A percentile compares a stretch with the other conserved stretches of the same genome.
These are phyloP conservation scores for Cichladusa arquata DNA, from an alignment of 2,113 vertebrate genomes.

Conservation along the genomic window DNA sequence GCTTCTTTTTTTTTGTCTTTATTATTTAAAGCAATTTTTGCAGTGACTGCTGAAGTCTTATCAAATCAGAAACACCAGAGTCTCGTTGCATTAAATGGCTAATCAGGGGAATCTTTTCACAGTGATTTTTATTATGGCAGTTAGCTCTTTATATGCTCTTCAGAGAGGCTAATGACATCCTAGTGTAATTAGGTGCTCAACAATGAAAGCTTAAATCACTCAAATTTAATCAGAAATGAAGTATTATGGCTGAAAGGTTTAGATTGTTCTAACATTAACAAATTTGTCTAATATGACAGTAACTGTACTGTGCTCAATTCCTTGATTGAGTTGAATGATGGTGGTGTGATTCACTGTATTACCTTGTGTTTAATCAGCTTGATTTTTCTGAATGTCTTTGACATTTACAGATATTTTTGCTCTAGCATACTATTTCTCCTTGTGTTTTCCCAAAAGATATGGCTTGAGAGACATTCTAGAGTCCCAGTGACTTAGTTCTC, in stretches of 20 bases:
- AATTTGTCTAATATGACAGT: neutral
- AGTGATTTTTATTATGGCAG: neutral
- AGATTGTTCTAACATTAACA: neutral
- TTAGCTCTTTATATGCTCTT: neutral
- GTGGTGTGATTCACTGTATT: neutral
- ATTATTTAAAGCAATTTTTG: neutral
- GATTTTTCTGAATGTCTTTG: neutral
- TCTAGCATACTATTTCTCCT: neutral
- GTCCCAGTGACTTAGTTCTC: constrained; percentile 5
- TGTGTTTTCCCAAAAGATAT: neutral
- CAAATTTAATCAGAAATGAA: neutral
- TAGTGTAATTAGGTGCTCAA: neutral
- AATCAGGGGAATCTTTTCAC: neutral
- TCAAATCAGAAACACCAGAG: neutral
- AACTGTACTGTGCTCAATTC: neutral
- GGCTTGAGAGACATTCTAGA: neutral
- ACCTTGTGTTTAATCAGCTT: neutral
- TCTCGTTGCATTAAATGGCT: neutral
- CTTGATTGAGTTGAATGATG: neutral
- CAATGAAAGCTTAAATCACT: neutral
- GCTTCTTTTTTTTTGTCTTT: neutral
- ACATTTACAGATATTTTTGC: neutral
- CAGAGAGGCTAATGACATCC: neutral
- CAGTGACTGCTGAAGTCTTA: neutral
- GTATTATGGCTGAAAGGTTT: neutral